A percentile compares a stretch with the other conserved stretches of the same genome.
phyloP scores from a whole-genome alignment of 2,888 invertebrate species.

The Drosophila tripunctata region DNA sequence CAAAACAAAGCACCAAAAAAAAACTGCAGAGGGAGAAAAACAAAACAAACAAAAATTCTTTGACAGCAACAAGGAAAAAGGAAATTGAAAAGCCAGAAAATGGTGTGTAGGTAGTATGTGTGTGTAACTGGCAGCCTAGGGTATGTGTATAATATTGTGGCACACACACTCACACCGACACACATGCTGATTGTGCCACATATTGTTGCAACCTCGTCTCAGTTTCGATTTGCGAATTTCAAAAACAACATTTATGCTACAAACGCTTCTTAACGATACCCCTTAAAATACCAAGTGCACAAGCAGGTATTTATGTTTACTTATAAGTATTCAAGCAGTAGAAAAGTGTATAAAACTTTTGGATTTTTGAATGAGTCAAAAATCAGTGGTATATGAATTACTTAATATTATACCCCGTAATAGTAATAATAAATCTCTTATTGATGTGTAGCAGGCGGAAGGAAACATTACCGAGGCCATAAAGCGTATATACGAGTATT shows the following conservation, averaged over 20 bases:
- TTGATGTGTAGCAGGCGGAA: too few species aligned
- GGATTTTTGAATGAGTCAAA: too few species aligned
- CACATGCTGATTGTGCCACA: slow-evolving; percentile 5
- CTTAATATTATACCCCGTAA: too few species aligned
- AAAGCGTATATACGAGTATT: too few species aligned
- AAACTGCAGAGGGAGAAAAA: neutral
- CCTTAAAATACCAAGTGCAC: too few species aligned
- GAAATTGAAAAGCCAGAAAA: slow-evolving; percentile 69
- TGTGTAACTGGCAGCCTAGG: neutral
- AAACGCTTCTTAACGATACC: slow-evolving; percentile 20
- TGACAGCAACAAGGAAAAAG: slow-evolving; percentile 46
- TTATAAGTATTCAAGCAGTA: too few species aligned
- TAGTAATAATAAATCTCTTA: too few species aligned
- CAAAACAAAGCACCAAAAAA: slow-evolving; percentile 31
- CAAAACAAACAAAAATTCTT: slow-evolving; percentile 32
- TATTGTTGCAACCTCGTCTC: slow-evolving; percentile 27
- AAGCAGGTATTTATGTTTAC: too few species aligned
- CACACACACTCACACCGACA: slow-evolving; percentile 8
- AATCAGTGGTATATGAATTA: too few species aligned
- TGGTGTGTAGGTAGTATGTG: slow-evolving; percentile 6
- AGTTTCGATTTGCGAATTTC: slow-evolving; percentile 49
- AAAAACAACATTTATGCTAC: slow-evolving; percentile 24
- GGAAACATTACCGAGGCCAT: too few species aligned
- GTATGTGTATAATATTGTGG: slow-evolving; percentile 25
- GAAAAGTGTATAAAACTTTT: too few species aligned